Evolutionary conservation across 2,113 vertebrate genomes (phyloP), one percentile per base, ranked within the genome.

Genomic region (Sebastes schlegelii): DNA sequence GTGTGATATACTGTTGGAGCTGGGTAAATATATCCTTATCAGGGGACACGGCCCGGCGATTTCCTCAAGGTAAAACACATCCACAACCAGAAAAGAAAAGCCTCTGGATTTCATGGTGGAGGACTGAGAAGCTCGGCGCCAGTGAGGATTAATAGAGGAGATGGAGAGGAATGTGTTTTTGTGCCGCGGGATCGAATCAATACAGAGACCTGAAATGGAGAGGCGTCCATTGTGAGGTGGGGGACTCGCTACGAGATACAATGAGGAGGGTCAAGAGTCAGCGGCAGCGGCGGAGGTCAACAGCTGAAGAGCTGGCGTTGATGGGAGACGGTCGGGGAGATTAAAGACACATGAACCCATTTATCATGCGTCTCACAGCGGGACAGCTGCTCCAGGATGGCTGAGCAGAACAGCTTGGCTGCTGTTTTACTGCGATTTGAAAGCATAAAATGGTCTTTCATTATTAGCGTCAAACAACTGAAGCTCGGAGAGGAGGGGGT

Each of bases 241-340:
- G 51, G 57, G 77, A 70, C 87, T 83, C 79, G 11, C 82, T 70
- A 43, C 3, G 52, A 62, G 54, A 67, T 19, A 95, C 91, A 95
- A 96, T 88, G 83, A 88, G 5, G 0, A 16, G 68, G 94, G 94
- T 91, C 94, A 93, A 68, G 86, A 91, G 91, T 93, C 86, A 84
- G 61, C 10, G 0, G 7, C 23, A 34, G 60, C 75, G 89, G 87
- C 73, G 23, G 75, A 93, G 94, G 94, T 94, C 92, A 91, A 91
- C 94, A 95, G 93, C 93, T 95, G 93, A 90, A 75, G 86, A 88
- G 89, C 82, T 14, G 14, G 84, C 71, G 1, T 66, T 4, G 67
- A 69, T 17, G 76, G 55, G 78, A 78, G 79, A 75, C 8, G 51
- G 73, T 61, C 74, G 21, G 78, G 34, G 74, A 64, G 87, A 91